Evolutionary conservation across 2,797 vertebrate genomes (phyloP).

Genomic region (Trematocara caparti): DNA sequence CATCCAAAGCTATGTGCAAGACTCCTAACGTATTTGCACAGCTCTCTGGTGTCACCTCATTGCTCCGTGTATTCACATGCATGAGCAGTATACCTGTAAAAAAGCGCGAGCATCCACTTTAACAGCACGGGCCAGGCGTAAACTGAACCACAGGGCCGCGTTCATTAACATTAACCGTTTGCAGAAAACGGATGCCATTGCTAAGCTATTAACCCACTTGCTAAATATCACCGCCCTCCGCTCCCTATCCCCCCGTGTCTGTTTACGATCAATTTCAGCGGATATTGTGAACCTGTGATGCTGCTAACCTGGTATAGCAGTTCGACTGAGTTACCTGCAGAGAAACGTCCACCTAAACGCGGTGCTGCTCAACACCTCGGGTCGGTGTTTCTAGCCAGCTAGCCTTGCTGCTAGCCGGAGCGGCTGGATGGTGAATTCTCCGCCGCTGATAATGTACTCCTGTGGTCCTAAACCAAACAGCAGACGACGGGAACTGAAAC

Average conservation of each 20-base stretch:
- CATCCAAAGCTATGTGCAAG: conserved; percentile 21
- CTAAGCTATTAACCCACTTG: conserved; percentile 56
- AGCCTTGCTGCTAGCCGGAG: conserved; percentile 67
- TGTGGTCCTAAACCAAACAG: conserved; percentile 1
- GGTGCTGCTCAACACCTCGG: conserved; percentile 56
- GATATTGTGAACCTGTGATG: not conserved
- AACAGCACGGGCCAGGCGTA: not conserved
- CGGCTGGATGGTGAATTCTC: conserved; percentile 45
- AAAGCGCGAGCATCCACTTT: not conserved
- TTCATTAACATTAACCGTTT: conserved; percentile 22
- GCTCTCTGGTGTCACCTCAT: not conserved
- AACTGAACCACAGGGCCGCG: conserved; percentile 48
- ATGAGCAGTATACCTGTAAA: not conserved
- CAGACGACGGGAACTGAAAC: not conserved
- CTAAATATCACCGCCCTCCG: conserved; percentile 10
- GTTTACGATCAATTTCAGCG: not conserved
- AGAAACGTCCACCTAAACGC: conserved; percentile 64
- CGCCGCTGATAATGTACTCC: conserved; percentile 10
- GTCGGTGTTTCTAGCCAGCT: conserved; percentile 56
- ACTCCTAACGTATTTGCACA: not conserved
- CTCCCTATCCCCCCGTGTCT: not conserved
- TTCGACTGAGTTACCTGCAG: conserved; percentile 65
- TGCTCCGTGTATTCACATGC: not conserved
- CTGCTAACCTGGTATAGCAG: not conserved
- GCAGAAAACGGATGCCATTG: conserved; percentile 42